phyloP scores from a whole-genome alignment of 2,113 vertebrate species.

The Pluvianellus socialis region DNA sequence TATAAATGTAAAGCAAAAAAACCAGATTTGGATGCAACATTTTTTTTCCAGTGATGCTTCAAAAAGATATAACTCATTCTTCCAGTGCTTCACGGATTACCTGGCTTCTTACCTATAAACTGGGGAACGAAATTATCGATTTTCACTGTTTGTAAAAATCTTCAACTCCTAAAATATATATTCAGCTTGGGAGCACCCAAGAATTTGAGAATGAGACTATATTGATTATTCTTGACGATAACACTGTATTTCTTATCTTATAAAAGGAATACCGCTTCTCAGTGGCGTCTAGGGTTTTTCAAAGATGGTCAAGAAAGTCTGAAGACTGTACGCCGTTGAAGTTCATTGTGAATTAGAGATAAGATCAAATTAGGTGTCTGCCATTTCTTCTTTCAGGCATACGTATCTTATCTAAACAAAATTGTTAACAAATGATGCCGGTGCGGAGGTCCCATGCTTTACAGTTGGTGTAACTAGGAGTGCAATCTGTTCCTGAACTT shows the following conservation, averaged over 20 bases:
- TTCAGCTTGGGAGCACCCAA: not conserved
- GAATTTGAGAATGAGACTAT: not conserved
- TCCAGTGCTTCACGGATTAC: not conserved
- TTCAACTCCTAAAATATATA: not conserved
- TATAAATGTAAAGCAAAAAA: not conserved
- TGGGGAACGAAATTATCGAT: not conserved
- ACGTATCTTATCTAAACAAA: not conserved
- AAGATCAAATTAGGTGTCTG: not conserved
- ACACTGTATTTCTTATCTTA: not conserved
- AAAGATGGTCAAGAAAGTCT: not conserved
- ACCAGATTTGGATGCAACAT: not conserved
- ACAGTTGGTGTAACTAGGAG: not conserved
- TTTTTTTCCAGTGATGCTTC: not conserved
- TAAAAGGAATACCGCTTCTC: not conserved
- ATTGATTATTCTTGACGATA: not conserved
- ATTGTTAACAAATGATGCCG: not conserved
- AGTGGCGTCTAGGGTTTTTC: not conserved
- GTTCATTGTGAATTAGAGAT: not conserved
- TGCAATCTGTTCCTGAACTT: not conserved
- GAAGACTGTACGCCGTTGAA: not conserved
- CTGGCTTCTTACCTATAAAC: not conserved
- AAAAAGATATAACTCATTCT: not conserved
- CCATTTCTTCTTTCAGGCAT: not conserved
- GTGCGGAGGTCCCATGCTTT: not conserved
- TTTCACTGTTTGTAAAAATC: not conserved